Percentiles rank a stretch among this genome's conserved stretches.
Conservation (phyloP, 2,888 invertebrate species). For the Metacarcinus magister region DNA sequence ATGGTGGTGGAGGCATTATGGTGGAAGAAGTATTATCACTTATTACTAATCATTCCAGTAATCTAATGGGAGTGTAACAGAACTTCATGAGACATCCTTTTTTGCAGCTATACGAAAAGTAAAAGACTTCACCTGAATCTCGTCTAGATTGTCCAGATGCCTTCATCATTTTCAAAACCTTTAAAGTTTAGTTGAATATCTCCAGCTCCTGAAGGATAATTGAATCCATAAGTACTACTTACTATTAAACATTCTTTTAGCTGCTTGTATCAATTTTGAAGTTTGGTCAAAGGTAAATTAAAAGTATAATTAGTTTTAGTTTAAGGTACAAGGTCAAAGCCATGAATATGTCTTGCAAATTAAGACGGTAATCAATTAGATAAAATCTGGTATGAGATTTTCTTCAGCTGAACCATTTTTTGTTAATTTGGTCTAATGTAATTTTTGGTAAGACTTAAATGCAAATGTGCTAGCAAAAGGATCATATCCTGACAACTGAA, state of each 20-base stretch:
- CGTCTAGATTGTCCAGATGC: neutral
- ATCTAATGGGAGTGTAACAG: neutral
- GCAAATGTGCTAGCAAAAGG: neutral
- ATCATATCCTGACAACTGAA: neutral
- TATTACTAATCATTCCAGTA: neutral
- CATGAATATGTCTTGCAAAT: neutral
- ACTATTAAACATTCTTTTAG: neutral
- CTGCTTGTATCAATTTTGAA: neutral
- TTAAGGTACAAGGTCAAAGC: neutral
- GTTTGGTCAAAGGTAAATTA: neutral
- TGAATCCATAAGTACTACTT: neutral
- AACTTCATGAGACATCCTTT: neutral
- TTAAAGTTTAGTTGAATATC: constrained; percentile 40
- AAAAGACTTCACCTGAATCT: constrained; percentile 49
- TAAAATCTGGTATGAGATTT: neutral
- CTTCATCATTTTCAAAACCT: constrained; percentile 2
- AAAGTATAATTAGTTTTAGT: neutral
- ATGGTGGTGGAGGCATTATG: neutral
- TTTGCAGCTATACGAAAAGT: neutral
- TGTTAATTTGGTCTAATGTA: neutral
- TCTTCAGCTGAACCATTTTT: neutral
- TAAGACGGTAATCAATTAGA: neutral
- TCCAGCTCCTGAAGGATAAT: constrained; percentile 40
- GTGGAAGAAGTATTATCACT: neutral
- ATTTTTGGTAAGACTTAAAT: neutral